These are phyloP conservation scores for Coremacera marginata DNA, from an alignment of 2,888 invertebrate genomes.

Conservation along the genomic window DNA sequence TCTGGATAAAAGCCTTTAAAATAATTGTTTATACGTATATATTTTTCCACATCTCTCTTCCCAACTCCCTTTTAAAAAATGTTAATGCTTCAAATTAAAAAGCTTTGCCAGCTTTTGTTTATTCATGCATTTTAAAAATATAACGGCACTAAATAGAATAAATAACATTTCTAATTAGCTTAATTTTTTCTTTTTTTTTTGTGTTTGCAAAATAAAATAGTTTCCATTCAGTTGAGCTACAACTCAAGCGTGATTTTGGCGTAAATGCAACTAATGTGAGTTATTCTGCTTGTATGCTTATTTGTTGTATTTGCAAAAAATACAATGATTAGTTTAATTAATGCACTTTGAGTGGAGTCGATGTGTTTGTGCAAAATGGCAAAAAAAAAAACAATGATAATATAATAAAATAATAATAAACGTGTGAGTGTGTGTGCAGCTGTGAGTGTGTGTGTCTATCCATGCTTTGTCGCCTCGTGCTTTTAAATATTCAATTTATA, in stretches of 20 bases:
- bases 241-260: neutral
- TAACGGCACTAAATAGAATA: neutral
- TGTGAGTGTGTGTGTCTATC: neutral
- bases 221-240: neutral
- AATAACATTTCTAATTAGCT: neutral
- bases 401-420: neutral
- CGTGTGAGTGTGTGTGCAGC: neutral
- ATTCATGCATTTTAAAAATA: neutral
- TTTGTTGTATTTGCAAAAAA: neutral
- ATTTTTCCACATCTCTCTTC: no score
- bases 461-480: neutral
- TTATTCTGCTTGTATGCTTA: neutral
- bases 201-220: neutral
- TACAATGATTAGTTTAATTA: constrained; percentile 6
- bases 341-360: neutral
- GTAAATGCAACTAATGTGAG: neutral
- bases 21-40: no score
- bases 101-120: neutral
- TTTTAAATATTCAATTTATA: constrained; percentile 29
- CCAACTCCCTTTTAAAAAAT: no score
- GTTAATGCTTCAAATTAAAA: no score
- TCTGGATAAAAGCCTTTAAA: no score
- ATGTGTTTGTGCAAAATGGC: neutral
- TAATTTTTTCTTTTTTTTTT: neutral
- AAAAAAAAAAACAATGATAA: neutral